Evolutionary conservation across 2,888 invertebrate genomes (phyloP).

Genomic region (Boloria selene): DNA sequence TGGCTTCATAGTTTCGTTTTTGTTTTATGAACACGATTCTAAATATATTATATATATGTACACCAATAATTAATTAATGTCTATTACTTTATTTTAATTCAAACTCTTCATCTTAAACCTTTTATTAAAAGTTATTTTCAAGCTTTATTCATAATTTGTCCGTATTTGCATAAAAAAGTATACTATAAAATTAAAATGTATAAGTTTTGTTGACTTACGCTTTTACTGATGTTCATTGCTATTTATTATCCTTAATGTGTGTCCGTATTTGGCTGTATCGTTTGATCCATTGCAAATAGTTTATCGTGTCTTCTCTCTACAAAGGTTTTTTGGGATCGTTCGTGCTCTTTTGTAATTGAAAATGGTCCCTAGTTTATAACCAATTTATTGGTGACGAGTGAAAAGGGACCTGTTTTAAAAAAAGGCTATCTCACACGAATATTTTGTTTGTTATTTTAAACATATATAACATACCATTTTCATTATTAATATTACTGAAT

Average conservation of each 20-base stretch:
- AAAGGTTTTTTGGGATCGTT: constrained; percentile 22
- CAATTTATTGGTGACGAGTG: constrained; percentile 21
- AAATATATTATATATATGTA: not conserved
- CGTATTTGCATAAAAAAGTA: not conserved
- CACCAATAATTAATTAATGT: not conserved
- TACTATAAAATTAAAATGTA: no score
- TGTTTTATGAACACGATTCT: constrained; percentile 1
- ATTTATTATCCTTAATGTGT: not conserved
- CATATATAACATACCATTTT: no score
- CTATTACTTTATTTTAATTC: no score
- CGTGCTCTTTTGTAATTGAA: constrained; percentile 27
- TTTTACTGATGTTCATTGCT: not conserved
- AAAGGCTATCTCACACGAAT: not conserved
- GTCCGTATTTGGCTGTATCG: constrained; percentile 2
- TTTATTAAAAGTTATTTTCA: no score
- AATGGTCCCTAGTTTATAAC: constrained; percentile 26
- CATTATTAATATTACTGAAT: no score
- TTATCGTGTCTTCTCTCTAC: constrained; percentile 22
- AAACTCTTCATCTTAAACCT: no score
- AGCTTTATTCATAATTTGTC: no score
- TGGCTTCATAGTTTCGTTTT: constrained; percentile 7
- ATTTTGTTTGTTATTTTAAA: no score
- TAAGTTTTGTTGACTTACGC: no score
- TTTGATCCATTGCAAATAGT: constrained; percentile 31
- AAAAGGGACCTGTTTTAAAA: constrained; percentile 11